Conservation (phyloP, 2,797 vertebrate species). For the Xenentodon cancila region DNA sequence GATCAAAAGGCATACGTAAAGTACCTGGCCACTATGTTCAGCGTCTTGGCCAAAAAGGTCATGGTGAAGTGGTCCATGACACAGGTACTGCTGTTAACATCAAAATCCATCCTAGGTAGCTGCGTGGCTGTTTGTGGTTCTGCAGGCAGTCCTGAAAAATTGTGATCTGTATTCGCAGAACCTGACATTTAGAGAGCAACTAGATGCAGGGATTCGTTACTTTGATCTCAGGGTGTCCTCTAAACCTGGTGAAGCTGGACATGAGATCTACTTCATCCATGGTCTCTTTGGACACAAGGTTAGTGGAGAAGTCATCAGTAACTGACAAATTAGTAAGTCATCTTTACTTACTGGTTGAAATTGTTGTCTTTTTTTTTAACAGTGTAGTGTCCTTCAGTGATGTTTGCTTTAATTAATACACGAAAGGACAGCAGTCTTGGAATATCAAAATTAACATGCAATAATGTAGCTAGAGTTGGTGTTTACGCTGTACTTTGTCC, state of each 20-base stretch:
- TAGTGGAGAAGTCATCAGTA: background rate
- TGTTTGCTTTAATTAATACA: no score
- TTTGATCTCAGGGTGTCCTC: slow-evolving; percentile 97
- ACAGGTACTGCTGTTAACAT: slow-evolving; percentile 73
- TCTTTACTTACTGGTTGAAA: background rate
- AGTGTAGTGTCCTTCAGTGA: no score
- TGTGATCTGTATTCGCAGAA: slow-evolving; percentile 67
- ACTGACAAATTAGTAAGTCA: background rate
- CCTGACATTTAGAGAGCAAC: slow-evolving; percentile 93
- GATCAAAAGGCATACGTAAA: slow-evolving; percentile 93
- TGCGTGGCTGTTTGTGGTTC: background rate
- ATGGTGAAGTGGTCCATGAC: slow-evolving; percentile 99
- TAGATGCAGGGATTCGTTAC: slow-evolving; percentile 96
- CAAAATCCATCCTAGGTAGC: background rate
- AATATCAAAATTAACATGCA: no score
- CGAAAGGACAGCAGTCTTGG: no score
- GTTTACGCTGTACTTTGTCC: no score
- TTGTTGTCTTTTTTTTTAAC: no score
- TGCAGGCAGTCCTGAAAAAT: background rate
- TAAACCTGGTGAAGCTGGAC: slow-evolving; percentile 88
- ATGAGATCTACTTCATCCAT: slow-evolving; percentile 95
- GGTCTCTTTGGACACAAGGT: slow-evolving; percentile 95
- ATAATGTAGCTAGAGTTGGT: no score
- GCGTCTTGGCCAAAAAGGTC: slow-evolving; percentile 91
- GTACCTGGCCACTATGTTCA: slow-evolving; percentile 89